Evolutionary conservation across 2,888 invertebrate genomes (phyloP).

Genomic region (Uloborus plumipes): DNA sequence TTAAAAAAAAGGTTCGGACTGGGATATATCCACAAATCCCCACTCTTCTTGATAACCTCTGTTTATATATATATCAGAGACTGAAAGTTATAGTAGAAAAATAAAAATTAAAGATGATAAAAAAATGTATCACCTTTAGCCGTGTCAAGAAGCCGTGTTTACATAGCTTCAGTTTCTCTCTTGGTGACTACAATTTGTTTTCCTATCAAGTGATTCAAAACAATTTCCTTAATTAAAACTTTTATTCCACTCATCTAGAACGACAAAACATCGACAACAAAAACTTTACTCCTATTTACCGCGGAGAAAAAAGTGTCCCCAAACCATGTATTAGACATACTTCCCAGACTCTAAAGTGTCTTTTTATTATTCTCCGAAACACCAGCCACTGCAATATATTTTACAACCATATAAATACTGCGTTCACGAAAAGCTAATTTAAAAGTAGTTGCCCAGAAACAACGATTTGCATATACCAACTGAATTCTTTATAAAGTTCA

Average conservation of each 20-base stretch:
- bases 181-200: not conserved
- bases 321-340: slow-evolving; percentile 10
- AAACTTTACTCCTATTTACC: slow-evolving; percentile 2
- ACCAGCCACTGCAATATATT: slow-evolving; percentile 42
- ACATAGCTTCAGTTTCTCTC: too few species aligned
- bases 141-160: too few species aligned
- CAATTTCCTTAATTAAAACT: slow-evolving; percentile 24
- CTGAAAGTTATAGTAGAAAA: too few species aligned
- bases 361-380: slow-evolving; percentile 38
- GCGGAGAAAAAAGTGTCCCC: too few species aligned
- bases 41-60: too few species aligned
- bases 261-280: slow-evolving; percentile 7
- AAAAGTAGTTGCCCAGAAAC: slow-evolving; percentile 53
- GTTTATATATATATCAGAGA: too few species aligned
- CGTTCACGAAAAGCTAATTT: slow-evolving; percentile 56
- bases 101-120: too few species aligned
- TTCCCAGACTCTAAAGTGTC: slow-evolving; percentile 21
- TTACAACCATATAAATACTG: slow-evolving; percentile 60
- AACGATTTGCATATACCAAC: slow-evolving; percentile 62
- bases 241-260: slow-evolving; percentile 7
- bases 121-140: too few species aligned
- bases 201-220: not conserved
- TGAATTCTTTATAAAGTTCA: slow-evolving; percentile 64
- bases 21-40: too few species aligned
- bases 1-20: too few species aligned